Conservation (phyloP, 92 coral and sea anemone genomes). For the Plumapathes pennacea region DNA sequence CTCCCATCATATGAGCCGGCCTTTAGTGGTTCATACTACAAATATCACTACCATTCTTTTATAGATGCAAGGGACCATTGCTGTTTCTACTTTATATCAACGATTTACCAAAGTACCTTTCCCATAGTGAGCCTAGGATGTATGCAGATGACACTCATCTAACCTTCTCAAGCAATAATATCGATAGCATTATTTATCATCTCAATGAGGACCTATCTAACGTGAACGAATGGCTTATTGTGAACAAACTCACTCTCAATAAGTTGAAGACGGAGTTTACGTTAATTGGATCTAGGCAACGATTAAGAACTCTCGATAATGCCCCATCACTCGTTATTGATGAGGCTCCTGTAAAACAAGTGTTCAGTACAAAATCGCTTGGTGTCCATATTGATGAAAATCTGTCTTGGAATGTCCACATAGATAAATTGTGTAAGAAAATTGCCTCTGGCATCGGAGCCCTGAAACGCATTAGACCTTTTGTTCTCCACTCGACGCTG, state of each 20-base stretch:
- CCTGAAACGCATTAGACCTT: slow-evolving; percentile 1
- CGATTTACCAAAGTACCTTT: too few relatives aligned
- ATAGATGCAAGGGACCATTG: too few relatives aligned
- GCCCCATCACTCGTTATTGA: neutral
- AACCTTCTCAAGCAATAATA: slow-evolving; percentile 25
- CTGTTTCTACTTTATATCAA: too few relatives aligned
- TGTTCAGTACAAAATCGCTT: neutral
- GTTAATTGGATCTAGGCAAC: neutral
- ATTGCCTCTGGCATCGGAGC: slow-evolving; percentile 4
- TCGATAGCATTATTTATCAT: slow-evolving; percentile 9
- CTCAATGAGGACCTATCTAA: slow-evolving; percentile 15
- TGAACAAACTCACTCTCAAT: slow-evolving; percentile 27
- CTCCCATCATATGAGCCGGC: too few relatives aligned
- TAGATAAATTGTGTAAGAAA: neutral
- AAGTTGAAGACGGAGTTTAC: slow-evolving; percentile 7
- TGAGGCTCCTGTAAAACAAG: slow-evolving; percentile 1
- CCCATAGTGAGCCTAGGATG: too few relatives aligned
- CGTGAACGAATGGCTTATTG: slow-evolving; percentile 20
- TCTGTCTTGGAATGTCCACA: neutral
- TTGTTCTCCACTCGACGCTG: too few relatives aligned
- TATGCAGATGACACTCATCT: slow-evolving; percentile 42
- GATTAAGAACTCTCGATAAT: neutral
- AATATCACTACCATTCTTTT: too few relatives aligned
- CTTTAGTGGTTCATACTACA: too few relatives aligned
- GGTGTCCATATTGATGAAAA: slow-evolving; percentile 9